Evolutionary conservation across 2,797 vertebrate species (phyloP), one percentile per base, ranked within the genome.

Genomic region (Selene dorsalis): DNA sequence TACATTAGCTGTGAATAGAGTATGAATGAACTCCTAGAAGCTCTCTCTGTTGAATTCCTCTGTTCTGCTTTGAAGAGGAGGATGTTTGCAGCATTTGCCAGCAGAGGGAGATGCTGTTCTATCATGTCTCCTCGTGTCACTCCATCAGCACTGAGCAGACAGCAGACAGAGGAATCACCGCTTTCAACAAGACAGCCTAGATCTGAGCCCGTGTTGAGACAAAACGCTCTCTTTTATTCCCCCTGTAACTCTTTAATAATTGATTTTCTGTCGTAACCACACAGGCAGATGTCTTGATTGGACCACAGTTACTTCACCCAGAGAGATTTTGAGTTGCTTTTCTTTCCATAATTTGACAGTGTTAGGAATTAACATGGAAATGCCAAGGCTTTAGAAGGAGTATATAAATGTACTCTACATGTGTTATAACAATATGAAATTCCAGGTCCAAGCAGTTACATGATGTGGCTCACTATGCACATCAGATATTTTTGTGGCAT

Each of bases 101-200:
- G 85, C 79, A 94, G 94, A 94, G 89, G 92, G 91, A 58, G 88
- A 64, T 88, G 69, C 48, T 89, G 88, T 63, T 73, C 84, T 81
- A 55, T 77, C 35, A 70, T 57, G 65, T 55, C 58, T 52, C 13
- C 55, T 22, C 18, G 13, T 80, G 17, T 47, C 58, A 63, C 56
- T 53, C 61, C 52, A 59, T 85, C 78, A 88, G 67, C 66, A 79
- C 71, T 65, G 32, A 77, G 17, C 43, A 60, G 67, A 75, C 67
- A 66, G 45, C 39, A 32, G 24, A 57, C 45, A 20, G 59, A 10
- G 22, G 30, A 53, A 53, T 55, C 24, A 13, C 20, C 56, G 41
- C 68, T 55, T 69, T 73, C 50, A 69, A 56, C 66, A 72, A 72
- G 56, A 43, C 41, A 5, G 13, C 24, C 20, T 7, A 18, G 30